These are phyloP conservation scores for Drosophila picticornis DNA, from an alignment of 2,888 invertebrate species.

Conservation along the genomic window DNA sequence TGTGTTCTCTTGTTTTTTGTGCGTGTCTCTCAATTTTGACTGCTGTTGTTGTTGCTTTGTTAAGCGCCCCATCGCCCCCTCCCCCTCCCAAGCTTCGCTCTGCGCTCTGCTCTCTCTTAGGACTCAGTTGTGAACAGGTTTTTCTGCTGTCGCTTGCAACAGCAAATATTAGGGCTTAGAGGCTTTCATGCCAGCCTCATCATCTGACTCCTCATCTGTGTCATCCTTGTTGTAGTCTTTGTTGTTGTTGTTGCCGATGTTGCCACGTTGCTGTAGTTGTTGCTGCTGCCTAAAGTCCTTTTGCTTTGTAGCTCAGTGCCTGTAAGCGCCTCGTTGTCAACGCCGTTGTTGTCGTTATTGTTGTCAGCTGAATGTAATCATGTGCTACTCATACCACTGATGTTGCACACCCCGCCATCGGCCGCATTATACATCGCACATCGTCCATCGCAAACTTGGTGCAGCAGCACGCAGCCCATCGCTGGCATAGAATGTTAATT, in stretches of 20 bases:
- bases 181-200: conserved; percentile 45
- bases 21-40: conserved; percentile 43
- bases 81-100: background rate
- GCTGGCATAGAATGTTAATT: conserved; percentile 43
- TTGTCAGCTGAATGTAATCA: conserved; percentile 30
- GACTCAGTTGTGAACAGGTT: conserved; percentile 14
- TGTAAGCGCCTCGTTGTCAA: conserved; percentile 27
- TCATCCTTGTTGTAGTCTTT: conserved; percentile 24
- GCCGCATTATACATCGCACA: background rate
- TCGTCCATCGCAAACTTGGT: background rate
- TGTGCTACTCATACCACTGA: conserved; percentile 22
- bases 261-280: conserved; percentile 45
- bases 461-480: conserved; percentile 5
- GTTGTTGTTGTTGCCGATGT: conserved; percentile 32
- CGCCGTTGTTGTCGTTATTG: conserved; percentile 13
- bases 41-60: conserved; percentile 31
- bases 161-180: conserved; percentile 68
- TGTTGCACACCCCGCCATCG: background rate
- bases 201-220: conserved; percentile 48
- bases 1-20: conserved; percentile 12
- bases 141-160: conserved; percentile 37
- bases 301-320: conserved; percentile 43
- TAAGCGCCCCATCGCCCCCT: conserved; percentile 23
- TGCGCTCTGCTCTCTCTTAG: background rate
- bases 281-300: conserved; percentile 51